Evolutionary conservation across 2,888 invertebrate genomes (phyloP).

Genomic region (Drosophila peninsularis): DNA sequence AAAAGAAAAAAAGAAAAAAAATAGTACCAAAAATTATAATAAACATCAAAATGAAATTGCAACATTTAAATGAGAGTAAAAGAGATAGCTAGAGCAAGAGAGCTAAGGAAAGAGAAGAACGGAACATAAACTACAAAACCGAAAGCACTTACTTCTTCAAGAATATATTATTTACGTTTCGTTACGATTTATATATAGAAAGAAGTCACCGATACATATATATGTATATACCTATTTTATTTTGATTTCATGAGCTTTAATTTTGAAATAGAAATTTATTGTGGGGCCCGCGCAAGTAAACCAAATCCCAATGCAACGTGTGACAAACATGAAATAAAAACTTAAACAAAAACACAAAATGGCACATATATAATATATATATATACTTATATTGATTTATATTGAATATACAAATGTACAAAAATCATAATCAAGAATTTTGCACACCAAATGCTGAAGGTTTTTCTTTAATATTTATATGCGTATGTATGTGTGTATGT

Average conservation of each 20-base stretch:
- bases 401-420: constrained; percentile 51
- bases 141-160: constrained; percentile 68
- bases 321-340: constrained; percentile 54
- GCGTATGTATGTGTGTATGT: constrained; percentile 16
- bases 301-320: constrained; percentile 38
- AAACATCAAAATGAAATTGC: constrained; percentile 57
- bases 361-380: constrained; percentile 15
- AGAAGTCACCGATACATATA: constrained; percentile 42
- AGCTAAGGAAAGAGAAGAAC: constrained; percentile 40
- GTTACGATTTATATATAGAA: constrained; percentile 26
- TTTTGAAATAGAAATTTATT: constrained; percentile 32
- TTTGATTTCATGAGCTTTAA: constrained; percentile 39
- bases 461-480: constrained; percentile 22
- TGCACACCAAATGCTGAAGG: constrained; percentile 51
- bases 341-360: constrained; percentile 31
- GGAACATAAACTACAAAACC: constrained; percentile 68
- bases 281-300: constrained; percentile 11
- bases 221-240: too few species aligned
- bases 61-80: constrained; percentile 49
- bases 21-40: constrained; percentile 22
- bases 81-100: constrained; percentile 18
- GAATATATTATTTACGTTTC: constrained; percentile 48
- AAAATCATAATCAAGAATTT: constrained; percentile 50
- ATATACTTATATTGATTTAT: constrained; percentile 38
- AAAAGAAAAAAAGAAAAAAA: constrained; percentile 19